These are phyloP conservation scores for Bungarus multicinctus DNA, from an alignment of 2,113 vertebrate genomes.

Conservation along the genomic window DNA sequence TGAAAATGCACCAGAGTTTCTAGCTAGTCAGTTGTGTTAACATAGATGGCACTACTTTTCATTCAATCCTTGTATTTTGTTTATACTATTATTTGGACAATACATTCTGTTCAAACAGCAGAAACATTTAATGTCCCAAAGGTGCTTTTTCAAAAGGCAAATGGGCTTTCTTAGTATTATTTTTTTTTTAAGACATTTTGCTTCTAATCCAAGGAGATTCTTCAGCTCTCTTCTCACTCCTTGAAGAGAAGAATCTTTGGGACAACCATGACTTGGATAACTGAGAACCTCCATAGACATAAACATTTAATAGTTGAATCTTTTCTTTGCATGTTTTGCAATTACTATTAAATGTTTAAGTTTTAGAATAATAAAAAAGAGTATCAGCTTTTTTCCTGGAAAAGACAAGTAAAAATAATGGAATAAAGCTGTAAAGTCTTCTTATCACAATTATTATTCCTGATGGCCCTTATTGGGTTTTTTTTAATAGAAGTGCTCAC, in stretches of 20 bases:
- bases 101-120: neutral
- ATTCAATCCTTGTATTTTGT: neutral
- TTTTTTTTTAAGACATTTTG: too few relatives aligned
- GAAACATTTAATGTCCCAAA: neutral
- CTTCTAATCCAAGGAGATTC: too few relatives aligned
- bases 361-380: neutral
- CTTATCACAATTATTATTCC: neutral
- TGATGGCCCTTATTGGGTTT: neutral
- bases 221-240: too few relatives aligned
- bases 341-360: neutral
- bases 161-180: too few relatives aligned
- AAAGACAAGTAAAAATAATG: neutral
- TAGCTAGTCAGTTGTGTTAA: neutral
- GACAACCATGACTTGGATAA: too few relatives aligned
- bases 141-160: too few relatives aligned
- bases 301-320: neutral
- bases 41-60: neutral
- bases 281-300: too few relatives aligned
- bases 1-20: neutral
- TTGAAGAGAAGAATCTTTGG: too few relatives aligned
- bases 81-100: neutral
- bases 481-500: neutral
- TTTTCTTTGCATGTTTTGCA: neutral
- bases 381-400: neutral
- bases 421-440: neutral